phyloP scores from a whole-genome alignment of 2,797 vertebrate species.

The Leptatherina wallacei region DNA sequence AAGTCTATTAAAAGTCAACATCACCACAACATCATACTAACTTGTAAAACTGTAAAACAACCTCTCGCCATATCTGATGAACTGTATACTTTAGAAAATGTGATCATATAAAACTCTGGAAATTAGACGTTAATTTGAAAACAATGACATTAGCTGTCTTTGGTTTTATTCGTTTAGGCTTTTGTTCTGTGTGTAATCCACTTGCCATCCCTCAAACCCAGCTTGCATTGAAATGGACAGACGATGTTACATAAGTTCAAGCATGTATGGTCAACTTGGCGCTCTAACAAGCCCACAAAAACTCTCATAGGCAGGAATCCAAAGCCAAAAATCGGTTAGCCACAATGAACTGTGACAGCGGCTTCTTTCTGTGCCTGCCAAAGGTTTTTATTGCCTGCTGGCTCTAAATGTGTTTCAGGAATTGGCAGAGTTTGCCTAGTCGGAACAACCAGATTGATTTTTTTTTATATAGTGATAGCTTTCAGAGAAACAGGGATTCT shows the following conservation, averaged over 20 bases:
- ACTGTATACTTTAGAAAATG: neutral
- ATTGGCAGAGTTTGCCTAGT: conserved; percentile 16
- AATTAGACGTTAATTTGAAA: neutral
- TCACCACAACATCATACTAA: neutral
- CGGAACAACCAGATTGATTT: conserved; percentile 4
- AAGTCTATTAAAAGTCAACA: neutral
- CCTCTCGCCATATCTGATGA: neutral
- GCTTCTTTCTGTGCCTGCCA: conserved; percentile 28
- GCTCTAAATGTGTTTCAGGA: conserved; percentile 27
- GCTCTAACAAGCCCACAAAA: conserved; percentile 31
- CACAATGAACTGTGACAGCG: conserved; percentile 41
- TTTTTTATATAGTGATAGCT: neutral
- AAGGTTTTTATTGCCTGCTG: conserved; percentile 27
- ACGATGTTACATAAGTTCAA: conserved; percentile 48
- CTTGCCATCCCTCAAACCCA: conserved; percentile 12
- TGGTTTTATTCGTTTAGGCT: conserved; percentile 17
- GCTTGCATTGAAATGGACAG: conserved; percentile 13
- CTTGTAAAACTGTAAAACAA: neutral
- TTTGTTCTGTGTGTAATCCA: conserved; percentile 25
- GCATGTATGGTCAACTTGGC: conserved; percentile 34
- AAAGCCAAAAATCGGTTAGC: conserved; percentile 34
- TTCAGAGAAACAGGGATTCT: conserved; percentile 11
- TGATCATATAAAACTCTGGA: neutral
- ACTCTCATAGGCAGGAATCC: conserved; percentile 32
- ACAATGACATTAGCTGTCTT: neutral